phyloP scores from a whole-genome alignment of 2,888 invertebrate species.

The Allolobophora icterica region DNA sequence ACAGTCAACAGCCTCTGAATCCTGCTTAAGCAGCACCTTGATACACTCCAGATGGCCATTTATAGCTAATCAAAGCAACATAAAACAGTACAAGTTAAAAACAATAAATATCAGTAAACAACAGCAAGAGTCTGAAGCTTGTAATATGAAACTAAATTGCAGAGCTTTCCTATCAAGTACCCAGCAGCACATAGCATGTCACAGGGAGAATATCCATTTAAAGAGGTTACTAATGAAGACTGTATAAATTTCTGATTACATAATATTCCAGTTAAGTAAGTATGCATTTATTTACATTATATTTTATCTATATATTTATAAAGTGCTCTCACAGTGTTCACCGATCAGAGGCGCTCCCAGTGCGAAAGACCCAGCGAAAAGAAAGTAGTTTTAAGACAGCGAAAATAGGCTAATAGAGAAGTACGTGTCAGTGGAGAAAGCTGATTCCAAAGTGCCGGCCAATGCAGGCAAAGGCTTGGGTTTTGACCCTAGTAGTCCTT shows the following conservation, averaged over 20 bases:
- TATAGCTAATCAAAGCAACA: constrained; percentile 53
- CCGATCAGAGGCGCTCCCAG: no score
- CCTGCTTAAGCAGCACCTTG: constrained; percentile 36
- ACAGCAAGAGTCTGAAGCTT: background rate
- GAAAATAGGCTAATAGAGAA: no score
- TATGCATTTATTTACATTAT: no score
- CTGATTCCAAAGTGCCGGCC: no score
- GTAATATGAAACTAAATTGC: background rate
- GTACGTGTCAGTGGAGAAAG: no score
- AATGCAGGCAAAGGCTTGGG: no score
- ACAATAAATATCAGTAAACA: constrained; percentile 4
- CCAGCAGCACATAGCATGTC: background rate
- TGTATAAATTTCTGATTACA: background rate
- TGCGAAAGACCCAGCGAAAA: no score
- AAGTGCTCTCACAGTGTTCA: no score
- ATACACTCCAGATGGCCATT: constrained; percentile 36
- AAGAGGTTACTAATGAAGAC: background rate
- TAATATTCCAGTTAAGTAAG: background rate
- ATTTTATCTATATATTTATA: no score
- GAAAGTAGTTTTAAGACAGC: no score
- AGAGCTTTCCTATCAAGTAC: background rate
- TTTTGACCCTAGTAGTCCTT: no score
- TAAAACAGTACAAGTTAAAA: background rate
- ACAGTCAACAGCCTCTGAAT: constrained; percentile 54
- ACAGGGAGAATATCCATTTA: no score